These are phyloP conservation scores for Dufourea novaeangliae DNA, from an alignment of 1,140 invertebrate genomes.

Conservation along the genomic window DNA sequence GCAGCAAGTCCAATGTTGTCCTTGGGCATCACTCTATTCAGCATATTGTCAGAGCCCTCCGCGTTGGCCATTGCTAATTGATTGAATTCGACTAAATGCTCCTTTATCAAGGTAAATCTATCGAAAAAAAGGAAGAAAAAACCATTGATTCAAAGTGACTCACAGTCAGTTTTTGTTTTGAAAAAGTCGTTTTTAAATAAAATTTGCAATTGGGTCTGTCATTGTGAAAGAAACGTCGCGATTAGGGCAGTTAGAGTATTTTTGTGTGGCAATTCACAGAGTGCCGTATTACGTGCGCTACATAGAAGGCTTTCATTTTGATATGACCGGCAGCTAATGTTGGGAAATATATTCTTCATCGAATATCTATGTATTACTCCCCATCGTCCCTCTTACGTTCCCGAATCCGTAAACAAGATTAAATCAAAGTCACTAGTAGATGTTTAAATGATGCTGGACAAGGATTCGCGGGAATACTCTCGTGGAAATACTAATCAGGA, in stretches of 20 bases:
- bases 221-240: background rate
- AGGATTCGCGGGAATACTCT: background rate
- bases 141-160: background rate
- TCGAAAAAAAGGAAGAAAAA: slow-evolving; percentile 46
- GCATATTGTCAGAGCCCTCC: slow-evolving; percentile 98
- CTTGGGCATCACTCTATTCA: slow-evolving; percentile 99
- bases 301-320: background rate
- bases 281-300: background rate
- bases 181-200: background rate
- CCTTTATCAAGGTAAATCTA: slow-evolving; percentile 96
- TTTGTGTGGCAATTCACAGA: background rate
- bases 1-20: slow-evolving; percentile 99
- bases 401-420: slow-evolving; percentile 1
- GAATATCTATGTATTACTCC: slow-evolving; percentile 3
- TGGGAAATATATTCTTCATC: background rate
- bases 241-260: background rate
- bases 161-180: background rate
- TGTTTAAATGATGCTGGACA: background rate
- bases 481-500: background rate
- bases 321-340: background rate
- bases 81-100: slow-evolving; percentile 98
- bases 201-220: background rate
- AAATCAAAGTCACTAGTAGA: background rate
- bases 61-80: slow-evolving; percentile 99
- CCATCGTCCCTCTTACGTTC: slow-evolving; percentile 1